Evolutionary conservation across 1,140 invertebrate genomes (phyloP), one percentile per base, ranked within the genome.

Genomic region (Leptoteleia sp.): DNA sequence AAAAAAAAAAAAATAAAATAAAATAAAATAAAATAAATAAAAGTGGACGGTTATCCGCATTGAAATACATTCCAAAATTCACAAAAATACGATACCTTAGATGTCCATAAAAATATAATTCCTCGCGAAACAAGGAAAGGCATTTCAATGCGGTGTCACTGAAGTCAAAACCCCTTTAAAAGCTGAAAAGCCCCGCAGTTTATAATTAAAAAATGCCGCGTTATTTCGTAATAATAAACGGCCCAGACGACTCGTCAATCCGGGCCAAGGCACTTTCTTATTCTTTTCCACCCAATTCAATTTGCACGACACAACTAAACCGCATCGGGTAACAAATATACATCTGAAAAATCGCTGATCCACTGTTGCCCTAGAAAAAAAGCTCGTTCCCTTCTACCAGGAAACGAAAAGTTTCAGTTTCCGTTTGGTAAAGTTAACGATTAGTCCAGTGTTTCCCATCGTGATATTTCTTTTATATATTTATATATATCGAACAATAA

Each of bases 131-230:
- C 0, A 13, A 17, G 35, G 25, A 42, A 9, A 43, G 6, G 9
- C 25, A 3, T 0, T 8, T 19, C n/a, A 38, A 43, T 62, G 43
- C 43, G 22, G 40, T 3, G 40, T 25, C 13, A 1, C 52, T 5
- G 15, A 9, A 35, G 25, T 47, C 17, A n/a, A 22, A 64, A 50
- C 31, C 45, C 48, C 43, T 29, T 65, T 33, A 65, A 43, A 65
- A 65, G 61, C 47, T 43, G 5, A 16, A 40, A 64, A 54, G 31
- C 47, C 47, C 59, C 27, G 25, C 11, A 43, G 8, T 52, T n/a
- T n/a, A 47, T 50, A 6, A 22, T 45, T 33, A 67, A 67, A 65
- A 65, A 68, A 68, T 68, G 64, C 52, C 64, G 45, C 42, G 16
- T 48, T 5, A 16, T 17, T 61, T 47, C 31, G 7, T 68, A 54